Evolutionary conservation across 2,888 invertebrate species (phyloP), one percentile per base, ranked within the genome.

Genomic region (Holacanthella duospinosa): DNA sequence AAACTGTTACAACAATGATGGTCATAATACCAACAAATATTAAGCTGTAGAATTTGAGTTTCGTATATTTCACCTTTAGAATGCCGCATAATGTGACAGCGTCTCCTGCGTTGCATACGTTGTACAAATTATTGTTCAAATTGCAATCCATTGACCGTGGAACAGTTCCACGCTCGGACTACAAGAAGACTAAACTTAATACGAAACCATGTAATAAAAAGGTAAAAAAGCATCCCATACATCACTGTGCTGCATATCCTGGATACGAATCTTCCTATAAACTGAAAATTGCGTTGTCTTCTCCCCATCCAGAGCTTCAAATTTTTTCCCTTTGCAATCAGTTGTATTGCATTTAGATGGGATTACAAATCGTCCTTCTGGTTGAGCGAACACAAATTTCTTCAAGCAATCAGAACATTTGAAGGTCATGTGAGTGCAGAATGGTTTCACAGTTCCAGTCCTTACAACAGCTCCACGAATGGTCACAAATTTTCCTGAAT

Each of bases 121-220:
- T 87, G 1, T 92, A 90, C 55, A 94, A 79, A 78, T 93, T 92
- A 65, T 86, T 84, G 60, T 85, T 84, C 6, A 95, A 79, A 77
- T 93, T 90, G 75, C 93, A 87, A 75, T 94, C 93, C 29, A 95
- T 81, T 69, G 85, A 86, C 67, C 87, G 80, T 1, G 91, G 89
- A 71, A 88, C 82, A 55, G 86, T 81, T 27, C 87, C 87, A 65
- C 84, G 84, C 64, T 76, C 79, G 27, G 63, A 43, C 69, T 70
- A 43, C 1, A 62, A 55, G 12, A 48, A 36, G n/a, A 54, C 2
- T n/a, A 29, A 53, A 55, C 4, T 48, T 53, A 58, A 62, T 63
- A 48, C 29, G 28, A n/a, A n/a, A 43, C 24, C 36, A 28, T 28
- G 6, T 2, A 55, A 36, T 55, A 29, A 25, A 55, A 29, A 28